Conservation (phyloP, 2,888 invertebrate genomes). For the Bombyx huttoni region DNA sequence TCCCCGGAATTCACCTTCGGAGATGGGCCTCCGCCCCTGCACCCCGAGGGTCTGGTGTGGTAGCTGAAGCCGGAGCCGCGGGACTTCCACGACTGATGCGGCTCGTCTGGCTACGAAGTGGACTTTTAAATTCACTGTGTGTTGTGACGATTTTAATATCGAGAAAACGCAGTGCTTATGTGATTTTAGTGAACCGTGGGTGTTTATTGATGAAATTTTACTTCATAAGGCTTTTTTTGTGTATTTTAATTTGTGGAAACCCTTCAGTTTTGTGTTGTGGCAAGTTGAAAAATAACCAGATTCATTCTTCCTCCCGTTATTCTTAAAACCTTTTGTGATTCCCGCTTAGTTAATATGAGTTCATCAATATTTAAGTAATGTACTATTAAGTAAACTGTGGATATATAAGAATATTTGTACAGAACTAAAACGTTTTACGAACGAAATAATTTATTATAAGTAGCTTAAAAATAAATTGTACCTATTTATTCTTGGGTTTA, state of each 20-base stretch:
- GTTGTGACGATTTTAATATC: not conserved
- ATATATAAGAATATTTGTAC: slow-evolving; percentile 44
- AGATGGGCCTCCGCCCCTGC: slow-evolving; percentile 62
- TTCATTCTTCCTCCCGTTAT: no score
- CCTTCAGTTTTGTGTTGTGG: no score
- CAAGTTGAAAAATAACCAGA: no score
- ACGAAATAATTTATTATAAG: slow-evolving; percentile 38
- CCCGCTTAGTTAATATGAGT: not conserved
- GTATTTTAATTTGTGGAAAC: no score
- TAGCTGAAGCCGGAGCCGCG: slow-evolving; percentile 75
- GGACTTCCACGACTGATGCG: slow-evolving; percentile 72
- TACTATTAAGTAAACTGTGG: slow-evolving; percentile 19
- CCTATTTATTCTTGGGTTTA: slow-evolving; percentile 49
- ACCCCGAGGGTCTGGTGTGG: slow-evolving; percentile 68
- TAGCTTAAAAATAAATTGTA: slow-evolving; percentile 24
- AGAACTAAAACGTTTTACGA: slow-evolving; percentile 43
- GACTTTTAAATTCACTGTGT: slow-evolving; percentile 35
- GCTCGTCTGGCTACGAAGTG: slow-evolving; percentile 63
- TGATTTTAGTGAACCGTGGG: slow-evolving; percentile 16
- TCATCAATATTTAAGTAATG: not conserved
- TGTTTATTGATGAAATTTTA: no score
- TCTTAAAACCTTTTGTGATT: slow-evolving; percentile 5
- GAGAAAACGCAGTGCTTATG: slow-evolving; percentile 23
- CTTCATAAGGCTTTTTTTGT: no score
- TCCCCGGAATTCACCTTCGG: slow-evolving; percentile 81